Base-by-base conservation (phyloP, 1,140 invertebrate genomes). In the Himalopsyche phryganea region DNA sequence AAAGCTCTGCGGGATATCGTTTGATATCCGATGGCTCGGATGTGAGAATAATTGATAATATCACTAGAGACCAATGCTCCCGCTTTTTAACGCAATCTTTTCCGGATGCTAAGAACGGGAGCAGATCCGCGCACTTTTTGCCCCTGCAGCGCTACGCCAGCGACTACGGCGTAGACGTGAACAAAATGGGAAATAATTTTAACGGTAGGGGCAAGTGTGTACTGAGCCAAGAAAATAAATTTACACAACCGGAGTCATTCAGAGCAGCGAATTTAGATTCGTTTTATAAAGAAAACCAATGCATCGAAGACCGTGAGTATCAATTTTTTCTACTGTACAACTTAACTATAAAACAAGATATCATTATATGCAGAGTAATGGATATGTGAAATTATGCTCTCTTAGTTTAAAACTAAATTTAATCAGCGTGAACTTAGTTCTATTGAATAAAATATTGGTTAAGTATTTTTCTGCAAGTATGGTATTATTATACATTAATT, bases 231-330 rank as follows among this genome's bases (percentile, higher is more conserved):
- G 78, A 80, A 60, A 80, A 85, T 66, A 80, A 82, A 66, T 82
- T 81, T 66, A 76, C 82, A 6, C 77, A 81, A 54, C 83, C 84
- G 0, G 81, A 81, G 64, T 79, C 81, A 0, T 86, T 81, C 56
- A 69, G 83, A 20, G 81, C 81, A 0, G 81, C 82, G 5, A 81
- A 80, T 56, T 81, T 78, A 54, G 78, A 83, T 48, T 83, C 82
- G 20, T 78, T 83, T 61, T 86, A 86, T 61, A 78, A 85, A 51
- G 84, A 85, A 66, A 84, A 84, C 69, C 82, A 84, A 65, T 85
- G 84, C 63, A 65, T 74, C 10, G 75, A 77, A 67, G 74, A 78
- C 50, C 76, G 76, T 78, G 53, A 75, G 76, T 76, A 64, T 15
- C 35, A 35, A 36, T 11, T 4, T 33, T 32, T n/a, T n/a, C n/a